phyloP scores from a whole-genome alignment of 2,888 invertebrate species.

The Tanytarsus gracilentus region DNA sequence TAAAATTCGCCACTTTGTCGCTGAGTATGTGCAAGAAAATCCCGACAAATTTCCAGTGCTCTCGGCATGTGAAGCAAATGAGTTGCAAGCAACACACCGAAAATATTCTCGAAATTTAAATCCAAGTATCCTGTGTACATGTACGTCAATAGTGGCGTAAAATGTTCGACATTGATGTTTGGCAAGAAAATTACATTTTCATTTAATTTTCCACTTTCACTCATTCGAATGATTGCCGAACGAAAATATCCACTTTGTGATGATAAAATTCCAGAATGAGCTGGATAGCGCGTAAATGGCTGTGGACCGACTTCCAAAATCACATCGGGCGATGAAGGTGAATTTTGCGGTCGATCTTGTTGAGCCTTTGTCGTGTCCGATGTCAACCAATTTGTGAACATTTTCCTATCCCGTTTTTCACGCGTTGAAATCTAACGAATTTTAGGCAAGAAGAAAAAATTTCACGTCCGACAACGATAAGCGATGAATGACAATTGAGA shows the following conservation, averaged over 20 bases:
- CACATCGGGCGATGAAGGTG: conserved; percentile 47
- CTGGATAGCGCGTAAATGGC: conserved; percentile 55
- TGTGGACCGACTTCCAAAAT: conserved; percentile 53
- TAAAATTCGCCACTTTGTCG: conserved; percentile 31
- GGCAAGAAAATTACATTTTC: conserved; percentile 44
- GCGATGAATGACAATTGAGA: conserved; percentile 19
- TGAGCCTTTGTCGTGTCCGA: conserved; percentile 30
- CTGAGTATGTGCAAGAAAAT: conserved; percentile 51
- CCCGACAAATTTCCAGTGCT: conserved; percentile 58
- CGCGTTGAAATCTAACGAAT: conserved; percentile 29
- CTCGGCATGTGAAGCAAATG: conserved; percentile 66
- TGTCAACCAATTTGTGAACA: conserved; percentile 45
- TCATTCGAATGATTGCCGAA: conserved; percentile 47
- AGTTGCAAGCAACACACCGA: conserved; percentile 60
- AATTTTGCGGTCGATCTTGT: not conserved
- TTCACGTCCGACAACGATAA: conserved; percentile 21
- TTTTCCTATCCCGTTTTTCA: conserved; percentile 31
- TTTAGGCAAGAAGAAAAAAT: not conserved
- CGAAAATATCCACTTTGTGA: conserved; percentile 64
- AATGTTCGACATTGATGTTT: conserved; percentile 52
- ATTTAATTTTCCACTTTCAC: conserved; percentile 34
- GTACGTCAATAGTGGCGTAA: conserved; percentile 59
- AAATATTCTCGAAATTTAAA: conserved; percentile 59
- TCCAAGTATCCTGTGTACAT: conserved; percentile 68
- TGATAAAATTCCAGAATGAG: conserved; percentile 55